Conservation (phyloP, 2,888 invertebrate genomes). For the Ferdinandea cuprea region DNA sequence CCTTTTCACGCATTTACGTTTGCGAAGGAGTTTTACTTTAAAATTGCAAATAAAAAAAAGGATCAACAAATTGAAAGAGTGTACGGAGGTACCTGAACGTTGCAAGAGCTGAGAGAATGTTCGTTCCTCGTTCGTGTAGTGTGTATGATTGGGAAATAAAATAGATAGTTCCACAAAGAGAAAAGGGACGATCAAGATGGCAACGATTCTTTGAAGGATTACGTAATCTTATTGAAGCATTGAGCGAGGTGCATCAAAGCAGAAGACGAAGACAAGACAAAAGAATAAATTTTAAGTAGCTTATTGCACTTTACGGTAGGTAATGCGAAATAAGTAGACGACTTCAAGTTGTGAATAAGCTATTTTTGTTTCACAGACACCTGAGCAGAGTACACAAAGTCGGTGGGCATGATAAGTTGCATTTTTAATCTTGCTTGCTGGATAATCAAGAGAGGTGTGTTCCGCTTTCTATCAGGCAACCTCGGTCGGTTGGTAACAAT, state of each 20-base stretch:
- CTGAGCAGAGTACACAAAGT: too few relatives aligned
- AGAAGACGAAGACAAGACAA: conserved; percentile 8
- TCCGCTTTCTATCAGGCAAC: neutral
- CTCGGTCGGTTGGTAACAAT: conserved; percentile 31
- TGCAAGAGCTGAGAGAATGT: neutral
- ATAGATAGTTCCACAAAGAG: neutral
- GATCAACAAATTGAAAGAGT: neutral
- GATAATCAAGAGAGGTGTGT: conserved; percentile 23
- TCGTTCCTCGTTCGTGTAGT: conserved; percentile 14
- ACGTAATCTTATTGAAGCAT: conserved; percentile 9
- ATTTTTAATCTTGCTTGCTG: conserved; percentile 4
- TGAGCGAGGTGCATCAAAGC: conserved; percentile 30
- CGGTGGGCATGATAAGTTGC: too few relatives aligned
- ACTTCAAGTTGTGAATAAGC: conserved; percentile 38
- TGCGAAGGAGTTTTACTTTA: conserved; percentile 32
- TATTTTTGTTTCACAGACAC: conserved; percentile 26
- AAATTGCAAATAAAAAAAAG: conserved; percentile 22
- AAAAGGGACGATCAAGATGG: conserved; percentile 3
- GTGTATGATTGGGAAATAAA: conserved; percentile 14
- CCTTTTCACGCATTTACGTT: conserved; percentile 13
- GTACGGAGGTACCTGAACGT: too few relatives aligned
- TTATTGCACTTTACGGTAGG: conserved; percentile 54
- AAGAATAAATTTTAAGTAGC: conserved; percentile 37
- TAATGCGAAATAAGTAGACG: conserved; percentile 35
- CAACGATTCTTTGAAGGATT: conserved; percentile 24